Evolutionary conservation across 2,797 vertebrate species (phyloP), one percentile per base, ranked within the genome.

Genomic region (Apogon talboti): DNA sequence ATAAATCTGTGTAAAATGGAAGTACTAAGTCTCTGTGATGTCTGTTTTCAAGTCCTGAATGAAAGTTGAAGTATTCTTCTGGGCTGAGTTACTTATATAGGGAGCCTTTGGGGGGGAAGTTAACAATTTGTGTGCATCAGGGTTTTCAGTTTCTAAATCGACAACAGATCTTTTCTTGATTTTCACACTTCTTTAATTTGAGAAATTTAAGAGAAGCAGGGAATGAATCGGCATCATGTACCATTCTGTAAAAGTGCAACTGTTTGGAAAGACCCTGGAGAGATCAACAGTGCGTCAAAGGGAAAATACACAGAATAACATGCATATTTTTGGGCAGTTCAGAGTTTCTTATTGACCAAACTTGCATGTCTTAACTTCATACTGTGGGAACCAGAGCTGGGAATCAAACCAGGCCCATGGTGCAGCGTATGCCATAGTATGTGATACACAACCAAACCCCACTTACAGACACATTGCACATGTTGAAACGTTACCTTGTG

Each of bases 331-430:
- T 59, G 37, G 47, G 24, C 7, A 53, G 53, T 74, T 81, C 42
- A 12, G 56, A 68, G 74, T 76, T 80, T 81, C 35, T 70, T 30
- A 71, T 79, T 77, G 71, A 86, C 66, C 19, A 53, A 52, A 58
- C 58, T 4, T 46, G 54, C 44, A 51, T n/a, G 11, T 21, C 43
- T 53, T 14, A 16, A 9, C 28, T 54, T 79, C 33, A 48, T 21
- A 33, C 4, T 18, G 12, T 44, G 54, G 11, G 13, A 45, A 37
- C 7, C n/a, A 43, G 41, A 44, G 40, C 37, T 68, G 18, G 14
- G 2, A 44, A 9, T 60, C 1, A 24, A 43, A 18, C 18, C 2
- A 6, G 5, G 24, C 16, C 6, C 6, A 11, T 67, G 0, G 14
- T 6, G 13, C 10, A 24, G 9, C 58, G 35, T 16, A 28, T 28